These are phyloP conservation scores for Crotalus horridus DNA, from an alignment of 2,113 vertebrate species.

Conservation along the genomic window DNA sequence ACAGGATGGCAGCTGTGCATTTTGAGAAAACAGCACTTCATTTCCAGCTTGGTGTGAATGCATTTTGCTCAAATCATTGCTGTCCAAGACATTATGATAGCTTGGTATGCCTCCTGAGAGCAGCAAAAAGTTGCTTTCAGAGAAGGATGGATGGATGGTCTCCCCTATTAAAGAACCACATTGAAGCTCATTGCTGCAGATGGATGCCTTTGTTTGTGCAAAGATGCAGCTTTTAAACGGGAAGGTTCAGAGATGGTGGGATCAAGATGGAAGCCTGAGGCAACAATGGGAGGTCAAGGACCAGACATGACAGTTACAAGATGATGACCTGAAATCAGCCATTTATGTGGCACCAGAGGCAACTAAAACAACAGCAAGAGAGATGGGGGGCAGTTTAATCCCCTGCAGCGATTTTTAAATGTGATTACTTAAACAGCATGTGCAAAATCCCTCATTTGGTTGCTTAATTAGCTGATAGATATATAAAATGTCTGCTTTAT, in stretches of 20 bases:
- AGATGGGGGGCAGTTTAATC: background rate
- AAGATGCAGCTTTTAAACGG: rapidly evolving
- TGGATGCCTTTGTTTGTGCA: background rate
- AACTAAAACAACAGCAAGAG: background rate
- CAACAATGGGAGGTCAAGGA: rapidly evolving
- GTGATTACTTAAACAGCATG: background rate
- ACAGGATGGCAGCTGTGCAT: background rate
- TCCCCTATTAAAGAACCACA: background rate
- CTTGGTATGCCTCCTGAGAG: background rate
- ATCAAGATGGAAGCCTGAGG: too few relatives aligned
- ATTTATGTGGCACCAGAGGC: rapidly evolving
- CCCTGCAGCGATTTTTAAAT: slow-evolving; percentile 1
- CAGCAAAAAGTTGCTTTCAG: rapidly evolving
- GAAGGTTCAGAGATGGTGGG: background rate
- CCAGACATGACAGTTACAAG: rapidly evolving
- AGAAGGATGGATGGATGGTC: background rate
- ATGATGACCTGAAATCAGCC: background rate
- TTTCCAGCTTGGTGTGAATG: background rate
- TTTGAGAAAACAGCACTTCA: background rate
- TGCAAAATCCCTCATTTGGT: slow-evolving; percentile 28
- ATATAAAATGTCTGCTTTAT: slow-evolving; percentile 6
- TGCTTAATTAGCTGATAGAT: slow-evolving; percentile 31
- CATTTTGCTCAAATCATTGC: rapidly evolving
- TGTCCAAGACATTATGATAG: background rate
- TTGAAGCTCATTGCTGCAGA: background rate